Evolutionary conservation across 2,797 vertebrate species (phyloP), one percentile per base, ranked within the genome.

Genomic region (Serranus cabrilla): DNA sequence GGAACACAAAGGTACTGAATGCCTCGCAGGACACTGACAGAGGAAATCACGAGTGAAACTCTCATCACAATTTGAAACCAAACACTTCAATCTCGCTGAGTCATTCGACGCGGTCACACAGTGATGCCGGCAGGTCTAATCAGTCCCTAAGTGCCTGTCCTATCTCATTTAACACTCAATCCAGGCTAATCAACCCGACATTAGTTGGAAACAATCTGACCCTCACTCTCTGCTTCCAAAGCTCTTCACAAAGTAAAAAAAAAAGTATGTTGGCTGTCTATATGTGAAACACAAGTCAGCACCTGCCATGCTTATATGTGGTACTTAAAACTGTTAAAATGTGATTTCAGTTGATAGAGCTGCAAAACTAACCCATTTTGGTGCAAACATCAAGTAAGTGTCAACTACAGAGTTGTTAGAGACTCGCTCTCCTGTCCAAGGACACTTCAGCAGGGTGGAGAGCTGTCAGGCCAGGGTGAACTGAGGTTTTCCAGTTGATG

Each of bases 91-190:
- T 68, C 76, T 70, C 62, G 5, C 47, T 18, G 55, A 81, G 81
- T 78, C 71, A 70, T 73, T 70, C 68, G 47, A 78, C 7, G 17
- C 50, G 51, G 57, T 12, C 73, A 78, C 66, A 71, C 76, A 69
- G 63, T 43, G 64, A 78, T 27, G 76, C 65, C 51, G 76, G 60
- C 67, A 85, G 71, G 49, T 82, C 71, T 88, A 85, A 88, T 87
- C 68, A 77, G 78, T 81, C 80, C 76, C 65, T 57, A 71, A 86
- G 78, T 71, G 73, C 52, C 75, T 85, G 71, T 84, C 82, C 57
- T 42, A 65, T 82, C 74, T 75, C 65, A 89, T 87, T 85, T 69
- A 79, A 73, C 70, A 45, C 65, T 71, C 49, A 57, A 75, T 64
- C 63, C 59, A 23, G 51, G 31, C 52, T 54, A 56, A 61, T 76